These are phyloP conservation scores for Antechinus stuartii DNA, from an alignment of 2,113 vertebrate genomes.

Conservation along the genomic window DNA sequence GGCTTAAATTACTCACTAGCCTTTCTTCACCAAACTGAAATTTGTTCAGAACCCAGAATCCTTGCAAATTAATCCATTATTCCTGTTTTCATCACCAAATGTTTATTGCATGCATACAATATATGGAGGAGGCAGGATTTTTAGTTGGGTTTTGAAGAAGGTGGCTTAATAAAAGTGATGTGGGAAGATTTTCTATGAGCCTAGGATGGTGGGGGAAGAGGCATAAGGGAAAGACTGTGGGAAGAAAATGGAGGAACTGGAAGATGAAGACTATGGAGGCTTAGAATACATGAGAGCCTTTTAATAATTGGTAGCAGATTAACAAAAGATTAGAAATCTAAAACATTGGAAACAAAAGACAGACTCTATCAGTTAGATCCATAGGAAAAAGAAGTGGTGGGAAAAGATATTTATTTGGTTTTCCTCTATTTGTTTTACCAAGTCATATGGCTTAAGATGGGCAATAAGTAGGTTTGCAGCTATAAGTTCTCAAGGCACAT, in stretches of 20 bases:
- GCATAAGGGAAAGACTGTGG: no score
- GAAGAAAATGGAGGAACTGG: neutral
- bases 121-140: neutral
- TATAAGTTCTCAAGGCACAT: neutral
- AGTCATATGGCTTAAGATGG: neutral
- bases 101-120: neutral
- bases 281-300: neutral
- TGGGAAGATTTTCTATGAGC: neutral
- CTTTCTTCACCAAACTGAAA: slow-evolving; percentile 73
- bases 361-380: neutral
- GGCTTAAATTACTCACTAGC: slow-evolving; percentile 69
- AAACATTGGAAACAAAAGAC: neutral
- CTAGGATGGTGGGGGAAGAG: neutral
- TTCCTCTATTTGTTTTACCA: neutral
- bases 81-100: slow-evolving; percentile 3
- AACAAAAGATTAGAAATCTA: neutral
- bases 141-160: slow-evolving; percentile 10
- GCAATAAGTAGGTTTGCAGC: neutral
- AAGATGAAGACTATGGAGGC: neutral
- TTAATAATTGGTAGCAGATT: neutral
- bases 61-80: slow-evolving; percentile 23
- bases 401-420: neutral
- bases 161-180: slow-evolving; percentile 7
- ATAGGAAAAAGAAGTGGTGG: neutral
- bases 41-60: slow-evolving; percentile 72